phyloP scores from a whole-genome alignment of 2,113 vertebrate species.

The Opisthocomus hoazin region DNA sequence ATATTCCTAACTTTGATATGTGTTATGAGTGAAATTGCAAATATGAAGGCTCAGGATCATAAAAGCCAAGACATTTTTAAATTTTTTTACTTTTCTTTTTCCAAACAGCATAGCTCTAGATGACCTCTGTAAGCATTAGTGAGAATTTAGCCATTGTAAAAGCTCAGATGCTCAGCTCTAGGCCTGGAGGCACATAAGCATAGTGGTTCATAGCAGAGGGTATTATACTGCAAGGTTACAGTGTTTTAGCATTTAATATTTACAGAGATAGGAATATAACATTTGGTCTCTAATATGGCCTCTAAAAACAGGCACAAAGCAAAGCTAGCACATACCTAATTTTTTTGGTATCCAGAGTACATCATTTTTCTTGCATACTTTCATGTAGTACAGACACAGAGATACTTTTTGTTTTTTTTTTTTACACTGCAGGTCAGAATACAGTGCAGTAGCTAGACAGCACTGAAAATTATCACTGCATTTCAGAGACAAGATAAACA shows the following conservation, averaged over 20 bases:
- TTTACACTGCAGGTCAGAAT: neutral
- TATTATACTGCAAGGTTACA: neutral
- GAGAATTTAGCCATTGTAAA: neutral
- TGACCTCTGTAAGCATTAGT: neutral
- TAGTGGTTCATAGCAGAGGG: neutral
- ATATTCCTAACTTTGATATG: neutral
- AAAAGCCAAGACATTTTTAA: neutral
- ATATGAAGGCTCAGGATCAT: neutral
- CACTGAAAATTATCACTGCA: neutral
- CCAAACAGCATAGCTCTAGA: neutral
- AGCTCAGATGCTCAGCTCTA: neutral
- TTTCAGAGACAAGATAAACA: neutral
- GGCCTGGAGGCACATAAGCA: neutral
- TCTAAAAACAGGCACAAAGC: neutral
- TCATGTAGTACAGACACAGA: neutral
- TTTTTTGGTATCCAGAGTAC: neutral
- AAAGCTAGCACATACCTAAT: neutral
- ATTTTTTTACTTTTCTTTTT: neutral
- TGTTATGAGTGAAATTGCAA: neutral
- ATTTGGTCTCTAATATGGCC: neutral
- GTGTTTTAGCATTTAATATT: neutral
- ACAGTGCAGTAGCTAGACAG: neutral
- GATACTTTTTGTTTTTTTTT: neutral
- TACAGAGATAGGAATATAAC: neutral
- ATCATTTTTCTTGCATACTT: neutral